A percentile compares a stretch with the other conserved stretches of the same genome.
These are phyloP conservation scores for Leptonema lineaticorne DNA, from an alignment of 1,140 invertebrate genomes.

Conservation along the genomic window DNA sequence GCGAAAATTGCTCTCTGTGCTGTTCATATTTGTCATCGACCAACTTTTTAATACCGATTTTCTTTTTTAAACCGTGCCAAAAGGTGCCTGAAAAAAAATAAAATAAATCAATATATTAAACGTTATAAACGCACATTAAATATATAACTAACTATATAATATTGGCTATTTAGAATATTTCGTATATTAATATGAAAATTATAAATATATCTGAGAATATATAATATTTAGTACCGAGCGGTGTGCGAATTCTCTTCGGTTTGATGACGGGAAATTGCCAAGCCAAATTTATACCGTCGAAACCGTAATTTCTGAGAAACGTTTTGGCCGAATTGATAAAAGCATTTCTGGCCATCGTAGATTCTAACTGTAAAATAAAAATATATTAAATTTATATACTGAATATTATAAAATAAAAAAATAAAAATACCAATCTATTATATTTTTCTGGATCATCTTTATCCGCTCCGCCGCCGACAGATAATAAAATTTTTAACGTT, in stretches of 20 bases:
- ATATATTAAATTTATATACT: background rate
- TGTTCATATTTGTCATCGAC: conserved; percentile 75
- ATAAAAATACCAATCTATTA: conserved; percentile 57
- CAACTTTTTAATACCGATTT: conserved; percentile 66
- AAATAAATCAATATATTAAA: too few relatives aligned
- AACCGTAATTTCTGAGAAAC: conserved; percentile 71
- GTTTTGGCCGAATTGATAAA: conserved; percentile 75
- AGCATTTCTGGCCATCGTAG: conserved; percentile 65
- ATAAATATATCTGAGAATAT: background rate
- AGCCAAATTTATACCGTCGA: conserved; percentile 81
- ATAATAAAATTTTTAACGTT: conserved; percentile 71
- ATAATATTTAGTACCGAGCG: conserved; percentile 56
- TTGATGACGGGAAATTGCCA: conserved; percentile 82
- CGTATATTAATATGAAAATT: background rate
- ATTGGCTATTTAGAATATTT: background rate
- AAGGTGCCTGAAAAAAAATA: conserved; percentile 56
- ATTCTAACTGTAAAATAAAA: conserved; percentile 61
- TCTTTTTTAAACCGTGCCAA: conserved; percentile 75
- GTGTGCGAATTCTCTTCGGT: conserved; percentile 71
- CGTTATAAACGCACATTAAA: too few relatives aligned
- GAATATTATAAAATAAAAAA: background rate
- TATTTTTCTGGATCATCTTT: conserved; percentile 64
- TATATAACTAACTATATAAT: background rate
- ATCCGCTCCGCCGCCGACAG: conserved; percentile 73
- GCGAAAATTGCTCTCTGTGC: conserved; percentile 74